Evolutionary conservation across 2,888 invertebrate genomes (phyloP).

Genomic region (Rhamnusium bicolor): DNA sequence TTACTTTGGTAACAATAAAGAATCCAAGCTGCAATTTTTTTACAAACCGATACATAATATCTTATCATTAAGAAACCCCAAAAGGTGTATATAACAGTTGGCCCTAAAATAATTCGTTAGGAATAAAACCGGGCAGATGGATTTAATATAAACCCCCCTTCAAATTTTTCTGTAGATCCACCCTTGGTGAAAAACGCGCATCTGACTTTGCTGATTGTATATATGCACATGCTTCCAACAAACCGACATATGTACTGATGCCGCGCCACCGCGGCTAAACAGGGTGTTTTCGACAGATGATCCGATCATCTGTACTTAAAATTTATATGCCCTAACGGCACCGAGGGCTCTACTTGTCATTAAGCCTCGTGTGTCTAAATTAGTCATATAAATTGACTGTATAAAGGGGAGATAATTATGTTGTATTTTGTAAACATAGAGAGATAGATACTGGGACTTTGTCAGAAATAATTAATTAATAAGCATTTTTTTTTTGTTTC

Average conservation of each 20-base stretch:
- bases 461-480: not conserved
- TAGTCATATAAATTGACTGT: constrained; percentile 42
- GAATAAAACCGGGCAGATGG: constrained; percentile 11
- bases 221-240: constrained; percentile 42
- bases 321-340: constrained; percentile 41
- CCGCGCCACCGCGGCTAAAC: constrained; percentile 15
- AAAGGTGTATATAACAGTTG: constrained; percentile 22
- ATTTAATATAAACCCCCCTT: not conserved
- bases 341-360: constrained; percentile 36
- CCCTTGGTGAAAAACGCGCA: constrained; percentile 52
- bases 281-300: constrained; percentile 58
- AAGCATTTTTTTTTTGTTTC: not conserved
- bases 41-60: not conserved
- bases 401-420: constrained; percentile 37
- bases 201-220: constrained; percentile 52
- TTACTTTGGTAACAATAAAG: not conserved
- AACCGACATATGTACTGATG: constrained; percentile 35
- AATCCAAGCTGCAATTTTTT: constrained; percentile 13
- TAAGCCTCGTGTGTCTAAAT: constrained; percentile 45
- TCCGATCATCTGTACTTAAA: constrained; percentile 56
- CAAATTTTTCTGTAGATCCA: constrained; percentile 43
- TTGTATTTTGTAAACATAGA: constrained; percentile 28
- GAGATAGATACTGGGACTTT: not conserved
- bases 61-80: constrained; percentile 11
- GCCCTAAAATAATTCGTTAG: constrained; percentile 15